These are phyloP conservation scores for Monoplex corrugatus DNA, from an alignment of 2,888 invertebrate species.

Conservation along the genomic window DNA sequence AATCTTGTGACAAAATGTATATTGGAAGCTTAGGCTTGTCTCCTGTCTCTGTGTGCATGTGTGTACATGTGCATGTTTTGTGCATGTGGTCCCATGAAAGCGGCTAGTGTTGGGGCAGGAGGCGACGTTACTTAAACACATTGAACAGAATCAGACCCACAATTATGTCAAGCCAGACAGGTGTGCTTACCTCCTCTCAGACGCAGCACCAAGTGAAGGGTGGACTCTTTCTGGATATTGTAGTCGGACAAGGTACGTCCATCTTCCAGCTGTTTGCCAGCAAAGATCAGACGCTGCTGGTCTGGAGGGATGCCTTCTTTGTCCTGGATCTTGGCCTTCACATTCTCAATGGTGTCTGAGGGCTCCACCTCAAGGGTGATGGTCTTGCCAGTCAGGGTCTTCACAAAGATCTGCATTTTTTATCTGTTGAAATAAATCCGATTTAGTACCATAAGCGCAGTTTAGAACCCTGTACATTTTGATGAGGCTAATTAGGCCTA, in stretches of 20 bases:
- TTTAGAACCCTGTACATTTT: no score
- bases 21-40: no score
- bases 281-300: constrained; percentile 54
- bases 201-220: constrained; percentile 93
- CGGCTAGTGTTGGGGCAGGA: no score
- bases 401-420: constrained; percentile 87
- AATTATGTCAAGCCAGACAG: no score
- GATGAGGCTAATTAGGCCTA: no score
- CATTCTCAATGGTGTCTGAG: constrained; percentile 79
- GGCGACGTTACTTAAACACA: no score
- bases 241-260: constrained; percentile 93
- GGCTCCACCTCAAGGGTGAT: constrained; percentile 54
- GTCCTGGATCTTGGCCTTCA: constrained; percentile 82
- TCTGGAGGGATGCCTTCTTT: constrained; percentile 64
- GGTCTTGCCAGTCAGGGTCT: constrained; percentile 78
- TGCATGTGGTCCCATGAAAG: constrained; percentile 85
- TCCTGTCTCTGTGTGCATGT: no score
- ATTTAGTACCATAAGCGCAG: no score
- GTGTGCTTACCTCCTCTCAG: constrained; percentile 92
- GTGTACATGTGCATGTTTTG: no score
- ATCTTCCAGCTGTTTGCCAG: constrained; percentile 87
- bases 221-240: constrained; percentile 97
- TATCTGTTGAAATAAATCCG: no score
- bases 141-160: no score
- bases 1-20: no score